These are phyloP conservation scores for Druon quercuslanigerum DNA, from an alignment of 1,140 invertebrate species.

Conservation along the genomic window DNA sequence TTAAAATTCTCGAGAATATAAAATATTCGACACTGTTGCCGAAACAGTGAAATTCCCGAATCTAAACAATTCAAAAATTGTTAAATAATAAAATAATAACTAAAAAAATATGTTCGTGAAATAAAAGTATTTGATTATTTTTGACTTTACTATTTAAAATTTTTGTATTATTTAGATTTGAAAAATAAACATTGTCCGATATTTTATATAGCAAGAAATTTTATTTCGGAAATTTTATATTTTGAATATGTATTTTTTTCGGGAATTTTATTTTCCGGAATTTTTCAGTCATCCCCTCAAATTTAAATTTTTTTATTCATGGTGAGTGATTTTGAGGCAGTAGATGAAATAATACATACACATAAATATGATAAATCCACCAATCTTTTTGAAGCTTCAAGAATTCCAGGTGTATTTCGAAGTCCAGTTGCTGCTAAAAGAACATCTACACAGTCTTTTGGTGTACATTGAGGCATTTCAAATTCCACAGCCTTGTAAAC, in stretches of 20 bases:
- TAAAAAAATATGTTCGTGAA: no score
- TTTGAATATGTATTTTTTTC: neutral
- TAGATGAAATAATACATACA: conserved; percentile 46
- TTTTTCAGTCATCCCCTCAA: neutral
- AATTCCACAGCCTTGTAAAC: conserved; percentile 60
- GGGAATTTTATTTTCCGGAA: no score
- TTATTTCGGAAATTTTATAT: neutral
- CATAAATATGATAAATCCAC: conserved; percentile 62
- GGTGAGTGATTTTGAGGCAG: neutral
- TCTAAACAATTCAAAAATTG: no score
- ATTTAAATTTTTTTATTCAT: neutral
- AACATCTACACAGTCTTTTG: conserved; percentile 59
- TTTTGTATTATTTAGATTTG: no score
- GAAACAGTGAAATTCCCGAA: no score
- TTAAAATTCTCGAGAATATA: no score
- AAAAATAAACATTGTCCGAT: no score
- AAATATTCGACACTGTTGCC: no score
- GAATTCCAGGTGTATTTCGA: conserved; percentile 43
- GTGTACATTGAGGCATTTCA: conserved; percentile 57
- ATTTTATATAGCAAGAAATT: no score
- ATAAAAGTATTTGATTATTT: no score
- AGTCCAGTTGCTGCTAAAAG: conserved; percentile 57
- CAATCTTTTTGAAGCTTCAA: conserved; percentile 45
- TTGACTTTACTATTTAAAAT: no score
- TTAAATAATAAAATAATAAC: no score